Evolutionary conservation across 1,140 invertebrate species (phyloP).

Genomic region (Leptinotarsa texana): DNA sequence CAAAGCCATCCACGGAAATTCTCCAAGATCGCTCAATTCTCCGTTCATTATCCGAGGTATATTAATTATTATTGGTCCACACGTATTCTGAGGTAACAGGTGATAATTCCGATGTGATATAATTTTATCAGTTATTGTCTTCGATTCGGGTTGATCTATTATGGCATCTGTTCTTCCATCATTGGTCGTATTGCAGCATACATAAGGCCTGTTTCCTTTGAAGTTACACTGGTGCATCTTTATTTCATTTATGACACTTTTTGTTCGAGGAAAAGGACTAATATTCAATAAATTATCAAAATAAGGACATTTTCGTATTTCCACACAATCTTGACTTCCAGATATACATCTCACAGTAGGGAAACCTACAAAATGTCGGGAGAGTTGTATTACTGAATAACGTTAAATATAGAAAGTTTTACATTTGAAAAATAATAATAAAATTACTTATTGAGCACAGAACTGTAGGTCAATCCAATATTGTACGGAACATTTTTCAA

Average conservation of each 20-base stretch:
- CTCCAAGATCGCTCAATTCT: slow-evolving; percentile 53
- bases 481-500: no score
- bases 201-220: slow-evolving; percentile 37
- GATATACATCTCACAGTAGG: no score
- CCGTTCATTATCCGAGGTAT: slow-evolving; percentile 59
- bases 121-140: slow-evolving; percentile 12
- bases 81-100: slow-evolving; percentile 43
- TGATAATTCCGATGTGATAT: slow-evolving; percentile 39
- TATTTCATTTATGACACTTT: slow-evolving; percentile 41
- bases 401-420: no score
- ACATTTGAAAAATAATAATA: no score
- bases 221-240: slow-evolving; percentile 43
- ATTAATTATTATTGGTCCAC: slow-evolving; percentile 52
- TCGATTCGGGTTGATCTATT: neutral
- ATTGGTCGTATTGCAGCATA: slow-evolving; percentile 36
- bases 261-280: slow-evolving; percentile 43
- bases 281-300: slow-evolving; percentile 44
- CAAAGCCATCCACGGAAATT: slow-evolving; percentile 63
- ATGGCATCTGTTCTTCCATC: slow-evolving; percentile 18
- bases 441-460: no score
- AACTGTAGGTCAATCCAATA: no score
- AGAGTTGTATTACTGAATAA: no score
- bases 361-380: no score
- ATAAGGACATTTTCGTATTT: slow-evolving; percentile 44
- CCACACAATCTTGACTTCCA: slow-evolving; percentile 45